Evolutionary conservation across 2,888 invertebrate species (phyloP), one percentile per base, ranked within the genome.

Genomic region (Spilarctia lutea): DNA sequence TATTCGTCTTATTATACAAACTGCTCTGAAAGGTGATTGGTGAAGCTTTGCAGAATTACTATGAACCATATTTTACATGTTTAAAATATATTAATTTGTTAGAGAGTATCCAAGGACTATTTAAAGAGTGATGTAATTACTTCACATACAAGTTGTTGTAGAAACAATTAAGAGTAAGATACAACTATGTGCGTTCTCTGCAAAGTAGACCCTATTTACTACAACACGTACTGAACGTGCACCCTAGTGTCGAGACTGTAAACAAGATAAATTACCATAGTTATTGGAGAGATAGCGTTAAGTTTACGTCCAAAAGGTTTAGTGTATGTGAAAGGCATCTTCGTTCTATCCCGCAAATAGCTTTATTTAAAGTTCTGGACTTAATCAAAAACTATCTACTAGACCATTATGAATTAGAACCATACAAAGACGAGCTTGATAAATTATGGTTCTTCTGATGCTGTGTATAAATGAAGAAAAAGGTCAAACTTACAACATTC

Each of bases 11-110:
- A 39, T 39, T 39, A 60, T 27, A 27, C 60, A 60, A 60, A 60
- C 27, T 60, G 10, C 18, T 63, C 18, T 30, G 63, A 30, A 63
- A 63, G 27, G 30, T 63, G 63, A 63, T 30, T 63, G 30, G 30
- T 63, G 63, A 63, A 30, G 63, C 63, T 63, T 63, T 63, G 30
- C 63, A 63, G 63, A 63, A 63, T 63, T 30, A 30, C 13, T 30
- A 30, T 18, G 30, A 18, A 18, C 18, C 30, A 27, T 30, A 16
- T 60, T 11, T 27, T 27, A 60, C 10, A 27, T 27, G 60, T 27
- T 60, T 30, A 63, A 30, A 30, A 27, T 30, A 18, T 30, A 60
- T 27, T 30, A 16, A 60, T 63, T 63, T 30, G 18, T 63, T 63
- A 16, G 6, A 63, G 63, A 16, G 16, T 63, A 30, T 63, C 60